phyloP scores from a whole-genome alignment of 2,888 invertebrate genomes.

The Cataglyphis altisquamis region DNA sequence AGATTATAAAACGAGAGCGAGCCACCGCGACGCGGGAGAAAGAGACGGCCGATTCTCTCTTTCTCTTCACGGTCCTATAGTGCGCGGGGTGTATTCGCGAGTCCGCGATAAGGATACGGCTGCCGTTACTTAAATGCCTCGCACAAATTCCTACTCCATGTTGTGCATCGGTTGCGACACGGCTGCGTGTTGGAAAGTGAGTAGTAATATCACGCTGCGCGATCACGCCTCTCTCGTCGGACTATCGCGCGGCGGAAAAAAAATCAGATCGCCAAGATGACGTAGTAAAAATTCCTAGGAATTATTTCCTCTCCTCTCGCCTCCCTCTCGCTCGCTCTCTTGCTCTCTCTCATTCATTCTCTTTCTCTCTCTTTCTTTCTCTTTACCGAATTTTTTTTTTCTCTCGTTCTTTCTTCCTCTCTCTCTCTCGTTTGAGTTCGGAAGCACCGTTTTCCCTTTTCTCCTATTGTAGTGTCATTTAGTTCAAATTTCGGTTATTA shows the following conservation, averaged over 20 bases:
- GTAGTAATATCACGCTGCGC: constrained; percentile 72
- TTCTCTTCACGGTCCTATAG: constrained; percentile 53
- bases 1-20: constrained; percentile 43
- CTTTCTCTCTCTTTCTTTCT: background rate
- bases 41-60: constrained; percentile 46
- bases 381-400: background rate
- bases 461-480: constrained; percentile 46
- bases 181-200: constrained; percentile 83
- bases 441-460: constrained; percentile 9
- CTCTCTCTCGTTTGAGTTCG: constrained; percentile 9
- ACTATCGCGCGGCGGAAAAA: constrained; percentile 50
- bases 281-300: constrained; percentile 57
- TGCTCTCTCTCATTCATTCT: constrained; percentile 19
- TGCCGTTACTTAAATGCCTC: constrained; percentile 80
- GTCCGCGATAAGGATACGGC: constrained; percentile 71
- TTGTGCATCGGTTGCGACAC: constrained; percentile 83
- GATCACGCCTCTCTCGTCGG: constrained; percentile 64
- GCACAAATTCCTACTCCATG: constrained; percentile 83
- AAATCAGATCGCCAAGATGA: constrained; percentile 61
- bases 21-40: constrained; percentile 38
- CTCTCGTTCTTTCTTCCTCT: background rate
- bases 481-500: constrained; percentile 52
- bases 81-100: constrained; percentile 58
- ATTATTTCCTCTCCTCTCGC: constrained; percentile 41
- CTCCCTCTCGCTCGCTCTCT: constrained; percentile 17